Percentiles rank a stretch among this genome's conserved stretches.
phyloP scores from a whole-genome alignment of 2,797 vertebrate species.

The Lepus oiostolus region DNA sequence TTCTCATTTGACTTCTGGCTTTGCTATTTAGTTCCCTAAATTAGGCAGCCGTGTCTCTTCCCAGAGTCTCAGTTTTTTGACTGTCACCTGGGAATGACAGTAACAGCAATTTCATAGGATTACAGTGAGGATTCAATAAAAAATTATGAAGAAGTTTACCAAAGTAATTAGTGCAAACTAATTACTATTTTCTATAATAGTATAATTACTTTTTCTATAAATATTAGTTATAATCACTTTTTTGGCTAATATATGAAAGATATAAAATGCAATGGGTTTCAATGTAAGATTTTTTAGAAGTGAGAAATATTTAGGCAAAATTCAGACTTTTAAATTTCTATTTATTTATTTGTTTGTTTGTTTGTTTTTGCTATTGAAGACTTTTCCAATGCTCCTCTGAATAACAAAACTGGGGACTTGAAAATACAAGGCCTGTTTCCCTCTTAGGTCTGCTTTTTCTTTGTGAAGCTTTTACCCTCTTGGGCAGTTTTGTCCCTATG shows the following conservation, averaged over 20 bases:
- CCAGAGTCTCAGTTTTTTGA: neutral
- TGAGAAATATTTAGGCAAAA: slow-evolving; percentile 40
- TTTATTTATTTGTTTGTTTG: too few relatives aligned
- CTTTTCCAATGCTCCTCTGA: neutral
- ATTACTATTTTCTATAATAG: too few relatives aligned
- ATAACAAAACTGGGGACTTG: neutral
- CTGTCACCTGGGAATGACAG: neutral
- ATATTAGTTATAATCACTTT: neutral
- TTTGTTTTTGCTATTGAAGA: neutral
- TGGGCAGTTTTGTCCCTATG: neutral
- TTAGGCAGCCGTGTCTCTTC: neutral
- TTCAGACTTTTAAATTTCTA: neutral
- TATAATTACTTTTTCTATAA: neutral
- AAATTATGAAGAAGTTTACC: neutral
- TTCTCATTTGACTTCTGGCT: neutral
- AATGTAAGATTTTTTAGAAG: slow-evolving; percentile 34
- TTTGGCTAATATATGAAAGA: neutral
- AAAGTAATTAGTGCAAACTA: neutral
- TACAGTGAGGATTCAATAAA: neutral
- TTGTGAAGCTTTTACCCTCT: neutral
- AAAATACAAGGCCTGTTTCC: neutral
- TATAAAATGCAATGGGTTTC: slow-evolving; percentile 3
- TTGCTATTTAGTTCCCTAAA: neutral
- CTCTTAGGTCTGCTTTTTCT: neutral
- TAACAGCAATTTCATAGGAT: neutral